A percentile compares a stretch with the other conserved stretches of the same genome.
These are phyloP conservation scores for Lagria hirta DNA, from an alignment of 2,888 invertebrate genomes.

Conservation along the genomic window DNA sequence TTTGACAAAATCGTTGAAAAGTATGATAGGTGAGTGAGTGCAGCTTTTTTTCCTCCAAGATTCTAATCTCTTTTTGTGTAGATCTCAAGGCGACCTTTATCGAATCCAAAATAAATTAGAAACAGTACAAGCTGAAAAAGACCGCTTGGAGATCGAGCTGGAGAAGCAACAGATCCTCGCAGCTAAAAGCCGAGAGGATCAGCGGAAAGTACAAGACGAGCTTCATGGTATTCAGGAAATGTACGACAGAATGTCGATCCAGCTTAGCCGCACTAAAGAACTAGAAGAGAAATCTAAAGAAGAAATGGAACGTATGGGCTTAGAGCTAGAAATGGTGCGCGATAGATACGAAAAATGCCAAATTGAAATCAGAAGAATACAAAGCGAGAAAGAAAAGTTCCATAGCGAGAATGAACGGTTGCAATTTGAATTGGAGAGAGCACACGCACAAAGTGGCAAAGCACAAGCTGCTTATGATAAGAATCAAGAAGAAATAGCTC, in stretches of 20 bases:
- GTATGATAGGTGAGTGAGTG: slow-evolving; percentile 73
- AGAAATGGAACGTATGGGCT: slow-evolving; percentile 72
- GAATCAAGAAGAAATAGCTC: slow-evolving; percentile 84
- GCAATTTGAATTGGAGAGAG: slow-evolving; percentile 82
- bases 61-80: slow-evolving; percentile 50
- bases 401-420: slow-evolving; percentile 81
- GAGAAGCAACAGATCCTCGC: slow-evolving; percentile 81
- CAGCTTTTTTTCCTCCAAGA: neutral
- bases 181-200: slow-evolving; percentile 81
- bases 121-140: slow-evolving; percentile 83
- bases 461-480: slow-evolving; percentile 84
- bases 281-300: slow-evolving; percentile 89
- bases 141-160: slow-evolving; percentile 79
- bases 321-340: slow-evolving; percentile 84
- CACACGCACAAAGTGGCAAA: slow-evolving; percentile 83
- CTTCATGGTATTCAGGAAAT: slow-evolving; percentile 82
- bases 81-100: slow-evolving; percentile 87
- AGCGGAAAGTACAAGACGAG: slow-evolving; percentile 85
- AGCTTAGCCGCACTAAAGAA: slow-evolving; percentile 83
- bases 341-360: slow-evolving; percentile 88
- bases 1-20: slow-evolving; percentile 91
- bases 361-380: slow-evolving; percentile 77
- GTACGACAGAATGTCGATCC: slow-evolving; percentile 83
- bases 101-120: slow-evolving; percentile 87
- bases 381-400: slow-evolving; percentile 83